Evolutionary conservation across 2,888 invertebrate species (phyloP).

Genomic region (Cryptosula pallasiana): DNA sequence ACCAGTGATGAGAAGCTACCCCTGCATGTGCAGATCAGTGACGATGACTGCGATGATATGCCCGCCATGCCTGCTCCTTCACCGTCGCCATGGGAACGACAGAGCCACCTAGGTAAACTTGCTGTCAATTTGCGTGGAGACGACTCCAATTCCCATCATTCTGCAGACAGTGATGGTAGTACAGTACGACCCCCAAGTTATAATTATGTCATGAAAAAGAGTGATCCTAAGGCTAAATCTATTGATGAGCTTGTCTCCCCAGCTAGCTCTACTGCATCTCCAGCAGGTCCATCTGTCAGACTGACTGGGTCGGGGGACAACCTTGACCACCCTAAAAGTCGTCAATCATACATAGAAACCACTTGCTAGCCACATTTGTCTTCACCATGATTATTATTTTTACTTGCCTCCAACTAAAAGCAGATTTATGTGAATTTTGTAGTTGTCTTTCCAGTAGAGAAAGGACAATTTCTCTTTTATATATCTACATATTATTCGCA

Average conservation of each 20-base stretch:
- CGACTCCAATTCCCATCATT: not conserved
- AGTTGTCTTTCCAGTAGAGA: too few species aligned
- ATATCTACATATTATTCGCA: too few species aligned
- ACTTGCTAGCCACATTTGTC: not conserved
- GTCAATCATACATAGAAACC: conserved; percentile 4
- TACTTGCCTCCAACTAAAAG: too few species aligned
- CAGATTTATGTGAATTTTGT: too few species aligned
- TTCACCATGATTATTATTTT: too few species aligned
- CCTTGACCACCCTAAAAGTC: not conserved
- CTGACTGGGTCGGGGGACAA: not conserved
- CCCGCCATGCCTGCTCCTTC: conserved; percentile 2
- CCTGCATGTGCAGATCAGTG: not conserved
- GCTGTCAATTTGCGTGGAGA: not conserved
- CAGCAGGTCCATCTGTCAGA: not conserved
- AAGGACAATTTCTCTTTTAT: too few species aligned
- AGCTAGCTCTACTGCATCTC: not conserved
- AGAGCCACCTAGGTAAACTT: not conserved
- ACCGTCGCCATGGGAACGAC: conserved; percentile 16
- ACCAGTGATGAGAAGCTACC: not conserved
- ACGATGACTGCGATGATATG: conserved; percentile 9
- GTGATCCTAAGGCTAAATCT: not conserved
- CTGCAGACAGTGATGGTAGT: conserved; percentile 5
- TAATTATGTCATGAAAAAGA: conserved; percentile 22
- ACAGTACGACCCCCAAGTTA: conserved; percentile 7
- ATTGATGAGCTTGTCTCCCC: not conserved